Conservation (phyloP, 2,113 vertebrate genomes). For the Condylura cristata region DNA sequence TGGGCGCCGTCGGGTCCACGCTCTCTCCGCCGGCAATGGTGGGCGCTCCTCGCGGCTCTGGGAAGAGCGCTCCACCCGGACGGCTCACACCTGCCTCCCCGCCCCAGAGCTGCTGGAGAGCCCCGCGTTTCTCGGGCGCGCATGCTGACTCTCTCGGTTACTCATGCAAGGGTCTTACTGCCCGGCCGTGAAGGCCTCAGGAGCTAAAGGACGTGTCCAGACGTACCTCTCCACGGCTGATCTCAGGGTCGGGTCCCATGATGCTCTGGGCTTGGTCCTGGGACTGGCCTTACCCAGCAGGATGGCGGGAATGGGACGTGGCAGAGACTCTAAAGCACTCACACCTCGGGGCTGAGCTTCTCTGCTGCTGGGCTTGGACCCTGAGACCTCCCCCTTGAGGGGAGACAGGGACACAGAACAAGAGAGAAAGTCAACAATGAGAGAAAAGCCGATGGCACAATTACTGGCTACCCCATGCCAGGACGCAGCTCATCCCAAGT, state of each 20-base stretch:
- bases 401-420: no score
- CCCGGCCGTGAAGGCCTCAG: neutral
- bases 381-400: neutral
- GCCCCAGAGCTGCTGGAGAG: no score
- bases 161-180: neutral
- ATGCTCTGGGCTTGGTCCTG: neutral
- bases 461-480: no score
- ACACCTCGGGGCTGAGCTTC: fast-evolving
- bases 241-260: neutral
- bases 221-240: neutral
- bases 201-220: neutral
- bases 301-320: neutral
- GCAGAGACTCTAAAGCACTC: neutral
- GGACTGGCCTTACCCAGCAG: neutral
- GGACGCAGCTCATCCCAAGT: no score
- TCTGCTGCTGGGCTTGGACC: neutral
- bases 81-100: no score
- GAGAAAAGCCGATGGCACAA: no score
- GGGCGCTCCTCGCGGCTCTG: no score
- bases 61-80: no score
- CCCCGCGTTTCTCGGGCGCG: no score
- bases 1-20: no score
- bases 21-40: no score
- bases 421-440: no score
- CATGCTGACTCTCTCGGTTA: neutral